A percentile compares a stretch with the other conserved stretches of the same genome.
Conservation (phyloP, 2,888 invertebrate genomes). For the Perithous albicinctus region DNA sequence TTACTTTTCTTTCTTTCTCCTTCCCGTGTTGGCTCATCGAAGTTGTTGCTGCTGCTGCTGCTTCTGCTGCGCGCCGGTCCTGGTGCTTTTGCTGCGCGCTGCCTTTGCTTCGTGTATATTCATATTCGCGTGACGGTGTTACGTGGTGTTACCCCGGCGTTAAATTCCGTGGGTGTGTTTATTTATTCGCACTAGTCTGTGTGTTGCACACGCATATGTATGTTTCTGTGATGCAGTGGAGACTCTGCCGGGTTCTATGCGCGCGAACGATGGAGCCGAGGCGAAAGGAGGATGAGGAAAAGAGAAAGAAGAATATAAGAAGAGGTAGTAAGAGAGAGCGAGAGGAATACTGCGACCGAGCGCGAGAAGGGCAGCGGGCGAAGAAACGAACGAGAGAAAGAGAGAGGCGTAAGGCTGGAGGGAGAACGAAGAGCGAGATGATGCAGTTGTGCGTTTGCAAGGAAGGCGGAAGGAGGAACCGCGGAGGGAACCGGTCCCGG, state of each 20-base stretch:
- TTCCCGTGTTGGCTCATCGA: constrained; percentile 10
- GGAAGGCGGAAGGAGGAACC: constrained; percentile 85
- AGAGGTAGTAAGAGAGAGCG: constrained; percentile 31
- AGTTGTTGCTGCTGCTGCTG: constrained; percentile 15
- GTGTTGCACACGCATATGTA: constrained; percentile 10
- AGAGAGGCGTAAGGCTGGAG: constrained; percentile 48
- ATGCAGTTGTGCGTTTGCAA: constrained; percentile 85
- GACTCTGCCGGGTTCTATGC: constrained; percentile 54
- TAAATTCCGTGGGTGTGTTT: constrained; percentile 66
- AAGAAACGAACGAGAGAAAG: constrained; percentile 39
- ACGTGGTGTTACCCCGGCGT: constrained; percentile 56
- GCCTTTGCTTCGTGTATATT: constrained; percentile 47
- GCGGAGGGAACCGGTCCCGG: constrained; percentile 85
- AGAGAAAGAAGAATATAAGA: constrained; percentile 48
- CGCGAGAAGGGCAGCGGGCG: constrained; percentile 36
- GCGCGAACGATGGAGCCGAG: constrained; percentile 43
- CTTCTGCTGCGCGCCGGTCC: constrained; percentile 7
- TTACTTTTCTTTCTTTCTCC: constrained; percentile 30
- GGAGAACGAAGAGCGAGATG: constrained; percentile 77
- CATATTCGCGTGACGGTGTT: constrained; percentile 62
- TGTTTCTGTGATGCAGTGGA: constrained; percentile 45
- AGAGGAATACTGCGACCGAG: constrained; percentile 12
- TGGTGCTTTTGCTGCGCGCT: constrained; percentile 30
- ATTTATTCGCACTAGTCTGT: constrained; percentile 62
- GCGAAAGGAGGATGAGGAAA: constrained; percentile 32